Conservation (phyloP, 1,140 invertebrate species). For the Cryptotermes secundus region DNA sequence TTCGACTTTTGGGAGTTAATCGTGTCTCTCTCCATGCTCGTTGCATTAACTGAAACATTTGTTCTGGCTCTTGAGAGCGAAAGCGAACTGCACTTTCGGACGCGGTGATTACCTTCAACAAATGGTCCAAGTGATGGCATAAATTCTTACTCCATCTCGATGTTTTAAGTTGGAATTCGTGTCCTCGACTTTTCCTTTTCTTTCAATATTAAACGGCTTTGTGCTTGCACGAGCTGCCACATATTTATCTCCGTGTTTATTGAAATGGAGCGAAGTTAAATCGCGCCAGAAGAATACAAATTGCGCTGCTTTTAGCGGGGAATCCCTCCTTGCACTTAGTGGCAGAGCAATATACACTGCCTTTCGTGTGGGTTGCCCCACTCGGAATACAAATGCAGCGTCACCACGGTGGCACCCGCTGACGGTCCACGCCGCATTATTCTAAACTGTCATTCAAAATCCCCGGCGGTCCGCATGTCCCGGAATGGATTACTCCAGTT, state of each 20-base stretch:
- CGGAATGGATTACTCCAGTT: no score
- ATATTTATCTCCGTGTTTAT: constrained; percentile 9
- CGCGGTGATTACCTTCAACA: not conserved
- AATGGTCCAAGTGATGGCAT: not conserved
- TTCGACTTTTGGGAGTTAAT: no score
- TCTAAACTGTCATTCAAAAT: not conserved
- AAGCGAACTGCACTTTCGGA: no score
- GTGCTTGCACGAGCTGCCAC: not conserved
- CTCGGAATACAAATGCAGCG: not conserved
- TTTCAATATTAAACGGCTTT: constrained; percentile 1
- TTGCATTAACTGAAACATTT: no score
- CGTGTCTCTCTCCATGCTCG: no score
- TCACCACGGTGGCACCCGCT: not conserved
- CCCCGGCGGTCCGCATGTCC: not conserved
- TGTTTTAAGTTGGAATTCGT: not conserved
- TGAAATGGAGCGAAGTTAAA: constrained; percentile 14
- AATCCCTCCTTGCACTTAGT: constrained; percentile 8
- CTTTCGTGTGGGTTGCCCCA: not conserved
- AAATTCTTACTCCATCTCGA: not conserved
- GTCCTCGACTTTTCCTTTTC: not conserved
- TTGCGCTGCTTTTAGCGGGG: not conserved
- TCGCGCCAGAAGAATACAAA: not conserved
- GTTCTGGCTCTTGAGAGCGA: no score
- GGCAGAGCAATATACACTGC: not conserved
- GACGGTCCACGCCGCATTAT: not conserved